Evolutionary conservation across 2,888 invertebrate species (phyloP).

Genomic region (Laspeyria flexula): DNA sequence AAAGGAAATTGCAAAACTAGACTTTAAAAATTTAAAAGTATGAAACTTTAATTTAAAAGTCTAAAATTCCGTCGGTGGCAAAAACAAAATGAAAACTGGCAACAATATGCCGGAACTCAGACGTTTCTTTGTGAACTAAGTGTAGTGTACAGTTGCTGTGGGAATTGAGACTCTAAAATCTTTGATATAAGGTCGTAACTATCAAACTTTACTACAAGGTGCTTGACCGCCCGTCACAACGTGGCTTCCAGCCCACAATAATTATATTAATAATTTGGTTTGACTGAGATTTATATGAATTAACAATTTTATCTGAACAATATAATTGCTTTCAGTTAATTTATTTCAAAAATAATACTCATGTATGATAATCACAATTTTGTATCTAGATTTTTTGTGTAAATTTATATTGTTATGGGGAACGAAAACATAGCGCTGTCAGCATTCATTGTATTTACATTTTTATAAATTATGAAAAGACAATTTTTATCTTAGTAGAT

Average conservation of each 20-base stretch:
- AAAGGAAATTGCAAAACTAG: not conserved
- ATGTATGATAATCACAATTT: too few species aligned
- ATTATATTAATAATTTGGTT: too few species aligned
- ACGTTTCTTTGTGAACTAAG: conserved; percentile 6
- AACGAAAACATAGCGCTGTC: too few species aligned
- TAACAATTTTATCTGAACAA: too few species aligned
- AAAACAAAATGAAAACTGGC: conserved; percentile 19
- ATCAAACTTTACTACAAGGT: not conserved
- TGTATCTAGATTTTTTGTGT: too few species aligned
- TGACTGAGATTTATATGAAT: too few species aligned
- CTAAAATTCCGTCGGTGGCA: not conserved
- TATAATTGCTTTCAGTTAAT: too few species aligned
- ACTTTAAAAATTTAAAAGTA: not conserved
- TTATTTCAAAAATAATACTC: too few species aligned
- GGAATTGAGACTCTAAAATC: not conserved
- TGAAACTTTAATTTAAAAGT: not conserved
- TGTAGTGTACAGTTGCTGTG: conserved; percentile 7
- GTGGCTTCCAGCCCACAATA: not conserved
- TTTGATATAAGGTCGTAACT: not conserved
- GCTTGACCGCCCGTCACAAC: not conserved
- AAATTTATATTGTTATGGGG: too few species aligned
- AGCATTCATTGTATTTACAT: too few species aligned
- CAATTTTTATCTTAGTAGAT: too few species aligned
- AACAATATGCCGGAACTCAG: conserved; percentile 24
- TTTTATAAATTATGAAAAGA: too few species aligned